Evolutionary conservation across 2,113 vertebrate genomes (phyloP).

Genomic region (Alces alces): DNA sequence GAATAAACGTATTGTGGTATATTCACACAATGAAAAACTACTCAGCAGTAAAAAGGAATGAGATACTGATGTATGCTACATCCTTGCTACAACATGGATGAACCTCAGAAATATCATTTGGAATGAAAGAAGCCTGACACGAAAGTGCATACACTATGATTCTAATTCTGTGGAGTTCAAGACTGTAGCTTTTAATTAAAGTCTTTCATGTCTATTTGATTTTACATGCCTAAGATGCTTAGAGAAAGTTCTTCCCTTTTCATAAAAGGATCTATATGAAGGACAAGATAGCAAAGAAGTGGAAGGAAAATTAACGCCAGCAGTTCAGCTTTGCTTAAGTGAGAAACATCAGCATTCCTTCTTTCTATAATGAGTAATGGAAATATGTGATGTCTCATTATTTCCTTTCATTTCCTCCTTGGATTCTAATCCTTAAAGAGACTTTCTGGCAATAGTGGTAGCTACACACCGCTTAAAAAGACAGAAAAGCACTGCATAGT

Average conservation of each 20-base stretch:
- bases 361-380: not conserved
- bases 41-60: not conserved
- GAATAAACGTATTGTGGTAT: not conserved
- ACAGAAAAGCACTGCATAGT: not conserved
- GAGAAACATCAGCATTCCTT: slow-evolving; percentile 22
- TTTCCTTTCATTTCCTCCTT: slow-evolving; percentile 3
- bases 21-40: not conserved
- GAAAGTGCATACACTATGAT: not conserved
- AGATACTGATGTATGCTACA: not conserved
- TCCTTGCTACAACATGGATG: not conserved
- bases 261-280: slow-evolving; percentile 30
- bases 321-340: slow-evolving; percentile 9
- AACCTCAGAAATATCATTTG: not conserved
- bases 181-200: slow-evolving; percentile 17
- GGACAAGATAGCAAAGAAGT: not conserved
- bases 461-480: not conserved
- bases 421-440: slow-evolving; percentile 23
- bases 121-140: not conserved
- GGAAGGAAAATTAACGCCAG: not conserved
- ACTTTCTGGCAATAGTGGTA: not conserved
- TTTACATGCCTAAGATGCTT: not conserved
- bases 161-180: not conserved
- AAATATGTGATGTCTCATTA: not conserved
- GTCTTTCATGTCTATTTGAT: not conserved
- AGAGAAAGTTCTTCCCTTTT: slow-evolving; percentile 3